A percentile compares a stretch with the other conserved stretches of the same genome.
Conservation (phyloP, 2,797 vertebrate species). For the Trematomus bernacchii region DNA sequence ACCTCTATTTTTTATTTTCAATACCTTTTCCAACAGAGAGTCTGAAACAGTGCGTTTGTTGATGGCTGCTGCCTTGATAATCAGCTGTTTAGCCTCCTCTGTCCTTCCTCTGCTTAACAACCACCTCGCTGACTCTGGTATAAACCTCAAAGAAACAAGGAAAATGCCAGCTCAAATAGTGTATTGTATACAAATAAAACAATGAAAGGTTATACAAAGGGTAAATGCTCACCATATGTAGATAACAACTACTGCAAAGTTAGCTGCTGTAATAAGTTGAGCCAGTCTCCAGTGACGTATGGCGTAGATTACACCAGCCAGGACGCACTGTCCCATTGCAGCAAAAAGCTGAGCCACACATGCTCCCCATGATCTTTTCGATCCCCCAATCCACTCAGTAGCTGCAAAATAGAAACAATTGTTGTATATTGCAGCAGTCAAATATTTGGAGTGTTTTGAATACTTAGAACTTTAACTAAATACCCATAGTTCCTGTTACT, state of each 20-base stretch:
- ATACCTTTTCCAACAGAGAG: constrained; percentile 82
- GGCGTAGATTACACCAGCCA: constrained; percentile 84
- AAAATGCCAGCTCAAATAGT: background rate
- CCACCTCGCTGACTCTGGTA: constrained; percentile 92
- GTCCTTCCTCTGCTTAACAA: constrained; percentile 79
- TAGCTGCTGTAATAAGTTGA: constrained; percentile 79
- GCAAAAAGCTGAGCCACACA: too few relatives aligned
- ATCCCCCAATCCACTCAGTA: too few relatives aligned
- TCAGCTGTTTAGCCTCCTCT: constrained; percentile 83
- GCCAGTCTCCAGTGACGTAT: constrained; percentile 88
- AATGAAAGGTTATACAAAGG: background rate
- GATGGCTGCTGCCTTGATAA: constrained; percentile 84
- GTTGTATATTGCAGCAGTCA: too few relatives aligned
- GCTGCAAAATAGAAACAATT: too few relatives aligned
- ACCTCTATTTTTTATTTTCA: too few relatives aligned
- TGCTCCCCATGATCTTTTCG: too few relatives aligned
- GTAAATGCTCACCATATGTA: constrained; percentile 83
- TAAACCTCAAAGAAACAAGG: constrained; percentile 74
- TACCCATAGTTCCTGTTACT: too few relatives aligned
- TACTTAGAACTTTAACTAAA: too few relatives aligned
- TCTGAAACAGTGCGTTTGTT: constrained; percentile 82
- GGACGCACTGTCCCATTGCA: constrained; percentile 76
- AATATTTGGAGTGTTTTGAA: too few relatives aligned
- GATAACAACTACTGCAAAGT: constrained; percentile 72
- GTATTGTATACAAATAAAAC: too few relatives aligned